Conservation (phyloP, 2,113 vertebrate species). For the Stigmatopora nigra region DNA sequence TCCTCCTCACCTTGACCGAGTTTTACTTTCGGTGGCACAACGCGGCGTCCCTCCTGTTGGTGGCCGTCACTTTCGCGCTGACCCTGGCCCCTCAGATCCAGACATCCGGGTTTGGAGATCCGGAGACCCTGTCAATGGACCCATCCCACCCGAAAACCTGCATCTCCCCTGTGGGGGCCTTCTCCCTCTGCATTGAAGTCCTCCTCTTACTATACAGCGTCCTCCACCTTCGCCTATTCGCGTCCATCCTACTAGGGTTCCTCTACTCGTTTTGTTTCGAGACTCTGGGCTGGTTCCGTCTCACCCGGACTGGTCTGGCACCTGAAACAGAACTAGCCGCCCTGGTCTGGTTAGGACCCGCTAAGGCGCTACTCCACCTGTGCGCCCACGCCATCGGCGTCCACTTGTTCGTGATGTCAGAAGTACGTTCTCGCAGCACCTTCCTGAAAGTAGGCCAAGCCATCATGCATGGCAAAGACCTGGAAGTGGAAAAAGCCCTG, state of each 20-base stretch:
- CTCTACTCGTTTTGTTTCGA: slow-evolving; percentile 89
- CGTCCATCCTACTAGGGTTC: slow-evolving; percentile 83
- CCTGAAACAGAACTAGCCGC: slow-evolving; percentile 50
- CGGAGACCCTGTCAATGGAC: too few species aligned
- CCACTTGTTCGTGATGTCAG: slow-evolving; percentile 94
- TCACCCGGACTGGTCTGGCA: slow-evolving; percentile 42
- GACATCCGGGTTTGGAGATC: slow-evolving; percentile 51
- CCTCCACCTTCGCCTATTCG: slow-evolving; percentile 89
- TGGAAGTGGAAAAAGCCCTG: slow-evolving; percentile 96
- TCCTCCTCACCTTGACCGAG: slow-evolving; percentile 83
- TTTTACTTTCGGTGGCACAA: slow-evolving; percentile 78
- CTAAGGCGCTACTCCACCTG: slow-evolving; percentile 85
- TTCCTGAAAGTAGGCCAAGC: slow-evolving; percentile 98
- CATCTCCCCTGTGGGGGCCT: slow-evolving; percentile 89
- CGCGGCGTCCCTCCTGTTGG: slow-evolving; percentile 77
- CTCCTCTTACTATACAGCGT: slow-evolving; percentile 92
- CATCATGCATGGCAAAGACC: slow-evolving; percentile 97
- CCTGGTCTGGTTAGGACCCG: slow-evolving; percentile 77
- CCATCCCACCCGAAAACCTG: slow-evolving; percentile 60
- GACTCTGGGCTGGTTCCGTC: slow-evolving; percentile 80
- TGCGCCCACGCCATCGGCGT: slow-evolving; percentile 89
- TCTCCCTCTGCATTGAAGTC: slow-evolving; percentile 92
- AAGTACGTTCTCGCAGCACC: slow-evolving; percentile 93
- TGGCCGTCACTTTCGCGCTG: slow-evolving; percentile 76
- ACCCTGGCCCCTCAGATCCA: slow-evolving; percentile 83